Base-by-base conservation (phyloP, 2,113 vertebrate genomes). In the Elephantulus edwardii region DNA sequence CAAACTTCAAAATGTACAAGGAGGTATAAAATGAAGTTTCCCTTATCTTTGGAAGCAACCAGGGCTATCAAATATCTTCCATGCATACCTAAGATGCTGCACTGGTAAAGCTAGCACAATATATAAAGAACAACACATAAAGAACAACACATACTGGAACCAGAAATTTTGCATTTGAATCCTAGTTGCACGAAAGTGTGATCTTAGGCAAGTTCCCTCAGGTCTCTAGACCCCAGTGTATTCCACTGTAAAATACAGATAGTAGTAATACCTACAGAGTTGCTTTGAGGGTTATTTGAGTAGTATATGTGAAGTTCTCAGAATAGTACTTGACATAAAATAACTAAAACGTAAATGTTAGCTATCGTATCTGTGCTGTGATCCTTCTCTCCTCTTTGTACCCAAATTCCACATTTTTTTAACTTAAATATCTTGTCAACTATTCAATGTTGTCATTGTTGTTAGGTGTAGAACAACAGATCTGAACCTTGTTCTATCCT, bases 91-190 rank as follows among this genome's bases (percentile, higher is more conserved):
- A 91, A 56, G 40, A 75, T 81, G 71, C 48, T 60, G 12, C 35
- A 52, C 44, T 30, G 14, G 33, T 88, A 84, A 71, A 13, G n/a
- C 82, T 76, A 91, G 26, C 75, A 81, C 17, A 75, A 70, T 86
- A 50, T n/a, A 58, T 68, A 81, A 91, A 78, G 46, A 88, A n/a
- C n/a, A 85, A 71, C 80, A 90, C 64, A 58, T 68, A 81, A 91
- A 78, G 46, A 88, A n/a, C n/a, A 85, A 71, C 80, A 90, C 64
- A 10, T 74, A 28, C 82, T 82, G 12, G 76, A 54, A 33, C 38
- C 82, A 92, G 40, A 50, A 50, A 62, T 86, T 52, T 81, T 78
- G n/a, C 10, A 40, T 92, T 94, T 71, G 86, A 83, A 87, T 82
- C 60, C 58, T 83, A 46, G 17, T 86, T 83, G 56, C 19, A 79